Evolutionary conservation across 2,113 vertebrate species (phyloP).

Genomic region (Ceyx cyanopectus): DNA sequence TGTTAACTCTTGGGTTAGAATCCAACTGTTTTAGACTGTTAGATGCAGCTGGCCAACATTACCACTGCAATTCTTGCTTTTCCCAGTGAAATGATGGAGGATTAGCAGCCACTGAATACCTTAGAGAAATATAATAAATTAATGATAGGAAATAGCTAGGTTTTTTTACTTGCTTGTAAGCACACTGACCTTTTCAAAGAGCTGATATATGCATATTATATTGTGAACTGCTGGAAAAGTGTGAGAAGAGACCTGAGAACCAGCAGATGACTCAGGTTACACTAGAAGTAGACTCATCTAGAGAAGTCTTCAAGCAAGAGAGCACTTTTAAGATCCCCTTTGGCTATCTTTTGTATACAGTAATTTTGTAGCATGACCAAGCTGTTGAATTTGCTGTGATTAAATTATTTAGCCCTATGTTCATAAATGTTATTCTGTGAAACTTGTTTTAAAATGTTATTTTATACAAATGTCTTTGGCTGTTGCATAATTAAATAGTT

Average conservation of each 20-base stretch:
- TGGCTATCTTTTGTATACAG: conserved; percentile 73
- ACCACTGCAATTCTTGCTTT: conserved; percentile 30
- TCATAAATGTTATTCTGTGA: conserved; percentile 77
- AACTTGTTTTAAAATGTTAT: conserved; percentile 75
- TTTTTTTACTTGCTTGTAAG: conserved; percentile 35
- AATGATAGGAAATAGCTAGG: neutral
- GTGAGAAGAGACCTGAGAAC: conserved; percentile 1
- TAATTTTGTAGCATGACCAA: conserved; percentile 79
- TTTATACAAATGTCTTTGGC: conserved; percentile 70
- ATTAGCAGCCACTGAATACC: conserved; percentile 20
- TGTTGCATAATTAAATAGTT: conserved; percentile 19
- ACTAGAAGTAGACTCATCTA: conserved; percentile 41
- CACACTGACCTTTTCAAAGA: conserved; percentile 1
- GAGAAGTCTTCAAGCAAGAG: conserved; percentile 65
- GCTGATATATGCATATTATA: neutral
- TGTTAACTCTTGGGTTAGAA: neutral
- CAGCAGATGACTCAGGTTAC: conserved; percentile 35
- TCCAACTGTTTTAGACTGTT: neutral
- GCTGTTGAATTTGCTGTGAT: conserved; percentile 72
- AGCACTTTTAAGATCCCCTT: conserved; percentile 72
- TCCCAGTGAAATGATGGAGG: conserved; percentile 2
- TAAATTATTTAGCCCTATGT: conserved; percentile 79
- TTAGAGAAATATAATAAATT: conserved; percentile 15
- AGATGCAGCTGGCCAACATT: neutral
- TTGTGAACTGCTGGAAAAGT: neutral